Evolutionary conservation across 2,113 vertebrate genomes (phyloP).

Genomic region (Ceuthmochares aereus): DNA sequence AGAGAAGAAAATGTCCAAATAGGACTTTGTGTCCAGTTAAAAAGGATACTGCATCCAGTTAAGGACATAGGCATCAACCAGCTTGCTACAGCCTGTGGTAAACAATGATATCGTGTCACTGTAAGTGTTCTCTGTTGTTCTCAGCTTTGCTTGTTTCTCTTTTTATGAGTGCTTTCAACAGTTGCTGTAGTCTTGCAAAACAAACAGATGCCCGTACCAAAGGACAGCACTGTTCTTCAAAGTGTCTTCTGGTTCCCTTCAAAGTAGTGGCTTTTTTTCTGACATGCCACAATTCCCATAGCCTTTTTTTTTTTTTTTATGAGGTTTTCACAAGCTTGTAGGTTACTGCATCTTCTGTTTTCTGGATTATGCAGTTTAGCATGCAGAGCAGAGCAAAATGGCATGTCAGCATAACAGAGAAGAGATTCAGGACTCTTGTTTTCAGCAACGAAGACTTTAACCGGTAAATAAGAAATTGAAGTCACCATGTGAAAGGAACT

Average conservation of each 20-base stretch:
- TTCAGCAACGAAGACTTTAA: neutral
- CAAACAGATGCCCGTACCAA: neutral
- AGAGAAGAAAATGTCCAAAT: neutral
- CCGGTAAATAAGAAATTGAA: neutral
- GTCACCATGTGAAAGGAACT: neutral
- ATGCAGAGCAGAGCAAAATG: neutral
- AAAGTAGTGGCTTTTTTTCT: neutral
- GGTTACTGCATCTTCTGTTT: neutral
- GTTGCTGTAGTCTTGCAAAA: neutral
- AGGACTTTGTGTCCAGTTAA: neutral
- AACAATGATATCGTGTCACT: neutral
- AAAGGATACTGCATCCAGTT: neutral
- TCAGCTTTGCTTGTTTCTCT: neutral
- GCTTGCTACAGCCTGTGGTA: neutral
- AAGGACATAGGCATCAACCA: neutral
- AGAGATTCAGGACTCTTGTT: neutral
- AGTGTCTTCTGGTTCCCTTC: neutral
- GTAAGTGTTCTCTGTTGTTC: neutral
- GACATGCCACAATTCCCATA: neutral
- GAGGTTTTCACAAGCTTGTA: neutral
- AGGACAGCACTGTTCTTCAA: neutral
- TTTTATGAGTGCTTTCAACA: neutral
- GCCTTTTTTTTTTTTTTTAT: neutral
- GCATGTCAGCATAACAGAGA: neutral
- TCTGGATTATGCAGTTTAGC: neutral